phyloP scores from a whole-genome alignment of 2,888 invertebrate genomes.

The Drosophila rellima region DNA sequence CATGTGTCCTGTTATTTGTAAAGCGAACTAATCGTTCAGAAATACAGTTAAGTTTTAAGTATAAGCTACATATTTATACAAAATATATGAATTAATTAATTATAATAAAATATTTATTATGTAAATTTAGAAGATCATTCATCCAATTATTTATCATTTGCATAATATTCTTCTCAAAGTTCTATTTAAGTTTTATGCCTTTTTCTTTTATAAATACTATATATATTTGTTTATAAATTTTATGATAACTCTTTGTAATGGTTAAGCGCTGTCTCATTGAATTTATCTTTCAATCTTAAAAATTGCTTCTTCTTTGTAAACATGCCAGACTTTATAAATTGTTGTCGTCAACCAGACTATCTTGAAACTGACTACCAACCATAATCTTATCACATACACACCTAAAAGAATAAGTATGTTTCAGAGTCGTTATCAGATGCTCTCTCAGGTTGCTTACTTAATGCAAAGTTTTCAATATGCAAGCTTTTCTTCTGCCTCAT shows the following conservation, averaged over 20 bases:
- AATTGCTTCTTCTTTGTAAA: conserved; percentile 4
- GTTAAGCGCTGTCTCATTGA: too few species aligned
- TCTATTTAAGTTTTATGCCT: too few species aligned
- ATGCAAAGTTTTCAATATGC: conserved; percentile 77
- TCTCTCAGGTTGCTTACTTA: conserved; percentile 60
- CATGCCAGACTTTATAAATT: conserved; percentile 30
- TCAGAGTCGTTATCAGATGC: conserved; percentile 57
- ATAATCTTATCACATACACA: conserved; percentile 30
- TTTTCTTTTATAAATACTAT: neutral
- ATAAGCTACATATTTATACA: neutral
- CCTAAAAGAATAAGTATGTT: conserved; percentile 22
- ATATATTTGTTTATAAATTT: neutral
- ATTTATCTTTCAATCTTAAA: neutral
- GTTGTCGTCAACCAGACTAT: conserved; percentile 36
- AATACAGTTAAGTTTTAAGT: neutral
- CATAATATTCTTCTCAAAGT: too few species aligned
- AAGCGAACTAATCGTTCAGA: neutral
- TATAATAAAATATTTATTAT: too few species aligned
- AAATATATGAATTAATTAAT: too few species aligned
- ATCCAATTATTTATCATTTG: too few species aligned
- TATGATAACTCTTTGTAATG: too few species aligned
- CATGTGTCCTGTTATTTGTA: neutral
- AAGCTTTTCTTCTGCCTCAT: conserved; percentile 32
- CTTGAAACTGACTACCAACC: conserved; percentile 39
- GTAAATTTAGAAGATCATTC: too few species aligned